Evolutionary conservation across 2,888 invertebrate genomes (phyloP), one percentile per base, ranked within the genome.

Genomic region (Ectropis crepuscularia): DNA sequence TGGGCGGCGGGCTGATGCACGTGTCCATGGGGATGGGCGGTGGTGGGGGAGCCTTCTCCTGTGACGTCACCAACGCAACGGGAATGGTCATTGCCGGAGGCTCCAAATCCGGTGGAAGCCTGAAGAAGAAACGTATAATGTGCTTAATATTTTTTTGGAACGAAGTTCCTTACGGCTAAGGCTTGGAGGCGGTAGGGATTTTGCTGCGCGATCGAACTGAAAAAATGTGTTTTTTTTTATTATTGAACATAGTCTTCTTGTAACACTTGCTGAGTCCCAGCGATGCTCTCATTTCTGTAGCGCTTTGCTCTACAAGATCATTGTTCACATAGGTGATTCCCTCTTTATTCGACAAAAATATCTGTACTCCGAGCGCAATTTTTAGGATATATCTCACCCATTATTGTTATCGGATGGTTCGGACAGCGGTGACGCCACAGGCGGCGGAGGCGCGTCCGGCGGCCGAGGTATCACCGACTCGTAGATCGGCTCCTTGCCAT

Each of bases 381-480:
- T n/a, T n/a, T n/a, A n/a, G n/a, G n/a, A 16, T 42, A 7, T 49
- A 9, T 37, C 74, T 70, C 71, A 90, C 91, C 89, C 90, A 66
- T 91, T 90, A 54, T 62, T 69, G 43, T 68, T 70, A 0, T 85
- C 80, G 5, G 78, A 75, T 10, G 76, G 63, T 0, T 73, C 57
- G 5, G 51, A 42, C 46, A 85, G 87, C 10, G 86, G 85, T 39
- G 87, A 83, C 38, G 85, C 81, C 8, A 83, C 74, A 2, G 82
- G 71, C 10, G 80, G 76, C 79, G 63, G 92, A 11, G 61, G 46
- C 11, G 67, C 80, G 8, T 76, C 79, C 0, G 76, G 66, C 47
- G 95, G 95, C 6, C 96, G 91, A 0, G 96, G 96, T 69, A 96
- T 93, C 6, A 97, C 96, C 0, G 97, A 95, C 81, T 98, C 97